These are phyloP conservation scores for Entomobrya proxima DNA, from an alignment of 2,888 invertebrate genomes.

Conservation along the genomic window DNA sequence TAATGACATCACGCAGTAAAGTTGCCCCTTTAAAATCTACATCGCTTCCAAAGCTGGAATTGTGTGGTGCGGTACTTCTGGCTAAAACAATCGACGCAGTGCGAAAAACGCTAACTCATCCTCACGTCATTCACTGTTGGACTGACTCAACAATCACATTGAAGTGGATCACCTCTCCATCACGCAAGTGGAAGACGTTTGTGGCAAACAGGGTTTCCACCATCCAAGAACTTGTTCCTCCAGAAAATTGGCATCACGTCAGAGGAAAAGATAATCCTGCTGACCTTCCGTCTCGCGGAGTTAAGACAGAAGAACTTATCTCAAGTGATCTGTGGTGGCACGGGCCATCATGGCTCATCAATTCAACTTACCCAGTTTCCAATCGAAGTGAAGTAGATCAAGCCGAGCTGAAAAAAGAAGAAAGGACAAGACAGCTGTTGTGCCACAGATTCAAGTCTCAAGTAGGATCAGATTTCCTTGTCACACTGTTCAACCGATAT, in stretches of 20 bases:
- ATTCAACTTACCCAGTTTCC: background rate
- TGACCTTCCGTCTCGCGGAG: constrained; percentile 73
- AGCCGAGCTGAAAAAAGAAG: background rate
- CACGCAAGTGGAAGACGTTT: constrained; percentile 72
- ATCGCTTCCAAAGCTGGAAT: background rate
- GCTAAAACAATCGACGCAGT: background rate
- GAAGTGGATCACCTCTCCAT: constrained; percentile 74
- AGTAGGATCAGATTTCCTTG: too few relatives aligned
- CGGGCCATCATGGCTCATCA: constrained; percentile 1
- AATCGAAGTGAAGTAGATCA: background rate
- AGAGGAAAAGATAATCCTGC: constrained; percentile 75
- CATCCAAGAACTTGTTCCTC: constrained; percentile 66
- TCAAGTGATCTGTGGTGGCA: constrained; percentile 4
- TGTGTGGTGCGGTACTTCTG: background rate
- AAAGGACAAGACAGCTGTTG: background rate
- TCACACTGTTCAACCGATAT: background rate
- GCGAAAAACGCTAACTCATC: background rate
- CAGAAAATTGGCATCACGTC: constrained; percentile 73
- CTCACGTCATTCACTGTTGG: constrained; percentile 40
- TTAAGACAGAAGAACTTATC: background rate
- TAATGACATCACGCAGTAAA: background rate
- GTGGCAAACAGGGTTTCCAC: constrained; percentile 73
- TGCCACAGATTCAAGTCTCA: background rate
- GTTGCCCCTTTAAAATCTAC: background rate
- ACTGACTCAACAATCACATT: too few relatives aligned